Percentiles rank a stretch among this genome's conserved stretches.
Conservation (phyloP, 1,140 invertebrate species). For the Belonocnema kinseyi region DNA sequence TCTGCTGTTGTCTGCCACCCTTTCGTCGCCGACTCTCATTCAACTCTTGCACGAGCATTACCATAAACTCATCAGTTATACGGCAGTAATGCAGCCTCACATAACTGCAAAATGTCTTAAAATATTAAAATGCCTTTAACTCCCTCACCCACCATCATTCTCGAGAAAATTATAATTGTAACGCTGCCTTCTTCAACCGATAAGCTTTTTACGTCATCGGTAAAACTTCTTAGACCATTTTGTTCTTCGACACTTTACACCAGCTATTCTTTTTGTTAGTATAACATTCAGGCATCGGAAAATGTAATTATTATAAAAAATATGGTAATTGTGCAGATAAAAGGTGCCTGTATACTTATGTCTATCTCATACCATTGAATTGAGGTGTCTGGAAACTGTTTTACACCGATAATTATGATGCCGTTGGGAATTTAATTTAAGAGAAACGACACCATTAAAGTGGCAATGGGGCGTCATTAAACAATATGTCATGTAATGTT, state of each 20-base stretch:
- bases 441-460: constrained; percentile 24
- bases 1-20: constrained; percentile 52
- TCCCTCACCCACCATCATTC: neutral
- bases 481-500: constrained; percentile 16
- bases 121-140: constrained; percentile 59
- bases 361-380: neutral
- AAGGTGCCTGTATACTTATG: neutral
- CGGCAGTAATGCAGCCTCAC: constrained; percentile 54
- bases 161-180: constrained; percentile 13
- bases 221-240: neutral
- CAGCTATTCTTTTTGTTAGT: neutral
- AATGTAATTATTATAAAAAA: neutral
- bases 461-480: constrained; percentile 19
- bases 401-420: constrained; percentile 18
- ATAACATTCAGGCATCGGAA: too few relatives aligned
- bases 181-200: neutral
- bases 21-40: constrained; percentile 48
- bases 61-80: constrained; percentile 71
- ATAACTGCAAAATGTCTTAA: constrained; percentile 54
- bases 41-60: constrained; percentile 57
- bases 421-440: constrained; percentile 15
- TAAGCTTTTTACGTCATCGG: constrained; percentile 3
- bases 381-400: neutral
- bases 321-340: neutral
- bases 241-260: neutral